Evolutionary conservation across 1,140 invertebrate genomes (phyloP), one percentile per base, ranked within the genome.

Genomic region (Subanguina moxae): DNA sequence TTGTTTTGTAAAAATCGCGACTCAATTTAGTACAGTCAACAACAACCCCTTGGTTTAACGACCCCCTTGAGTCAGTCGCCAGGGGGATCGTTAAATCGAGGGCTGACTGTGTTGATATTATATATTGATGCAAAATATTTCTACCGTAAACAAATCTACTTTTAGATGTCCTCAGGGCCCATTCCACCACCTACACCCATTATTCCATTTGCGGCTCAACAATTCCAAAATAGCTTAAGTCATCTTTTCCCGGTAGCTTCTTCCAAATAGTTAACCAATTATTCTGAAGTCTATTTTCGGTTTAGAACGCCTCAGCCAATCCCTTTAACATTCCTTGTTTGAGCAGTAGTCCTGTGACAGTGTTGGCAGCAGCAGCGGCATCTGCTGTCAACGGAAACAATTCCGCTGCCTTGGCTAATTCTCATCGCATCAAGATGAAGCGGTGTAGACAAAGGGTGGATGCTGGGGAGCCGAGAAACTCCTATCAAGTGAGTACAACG

Each of bases 381-480:
- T 61, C 58, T 5, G 28, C 58, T 61, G 19, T 28, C n/a, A 52
- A 52, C 15, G 23, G 48, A 21, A 61, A 3, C 28, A 61, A 30
- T 28, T 21, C 19, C 5, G 21, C 28, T 56, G 52, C 21, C 52
- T 13, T 56, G 28, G 52, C 52, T 56, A 61, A 61, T 43, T 32
- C n/a, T 43, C 28, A 61, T 19, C 58, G 58, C 19, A 61, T 61
- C n/a, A 61, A 61, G 28, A 61, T 61, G 27, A 61, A 61, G n/a
- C 58, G 58, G n/a, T 61, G 58, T 28, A 5, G 58, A 28, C 58
- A 61, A 43, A 19, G 58, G 19, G 58, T 61, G 17, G 58, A 61
- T 28, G 58, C 58, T 21, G 58, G 58, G 1, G 58, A 61, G 38
- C 58, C 58, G 3, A 30, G 58, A 21, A 61, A 61, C 28, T 61